phyloP scores from a whole-genome alignment of 2,888 invertebrate species.

The Ormyrus labotus region DNA sequence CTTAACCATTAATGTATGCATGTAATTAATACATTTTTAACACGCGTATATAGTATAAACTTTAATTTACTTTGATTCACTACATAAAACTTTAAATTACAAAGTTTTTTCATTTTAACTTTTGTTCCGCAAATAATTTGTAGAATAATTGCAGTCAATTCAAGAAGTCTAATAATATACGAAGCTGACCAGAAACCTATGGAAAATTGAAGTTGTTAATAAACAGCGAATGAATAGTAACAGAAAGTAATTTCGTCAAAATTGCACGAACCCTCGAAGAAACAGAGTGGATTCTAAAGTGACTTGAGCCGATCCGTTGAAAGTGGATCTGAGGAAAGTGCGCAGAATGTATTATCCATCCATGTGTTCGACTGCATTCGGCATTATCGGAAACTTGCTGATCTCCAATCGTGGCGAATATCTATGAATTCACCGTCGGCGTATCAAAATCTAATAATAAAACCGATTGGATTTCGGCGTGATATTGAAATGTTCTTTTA shows the following conservation, averaged over 20 bases:
- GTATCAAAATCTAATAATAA: slow-evolving; percentile 36
- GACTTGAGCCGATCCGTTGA: slow-evolving; percentile 12
- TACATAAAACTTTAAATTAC: too few relatives aligned
- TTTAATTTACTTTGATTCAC: too few relatives aligned
- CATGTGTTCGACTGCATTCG: slow-evolving; percentile 13
- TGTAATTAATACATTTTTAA: too few relatives aligned
- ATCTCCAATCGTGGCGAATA: background rate
- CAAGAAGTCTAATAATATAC: too few relatives aligned
- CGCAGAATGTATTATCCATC: slow-evolving; percentile 40
- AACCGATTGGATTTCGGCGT: slow-evolving; percentile 17
- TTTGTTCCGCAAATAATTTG: too few relatives aligned
- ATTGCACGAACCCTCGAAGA: slow-evolving; percentile 16
- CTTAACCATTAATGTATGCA: too few relatives aligned
- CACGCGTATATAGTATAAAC: too few relatives aligned
- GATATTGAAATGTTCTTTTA: background rate
- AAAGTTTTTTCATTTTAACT: too few relatives aligned
- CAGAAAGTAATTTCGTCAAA: background rate
- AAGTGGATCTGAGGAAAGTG: slow-evolving; percentile 32
- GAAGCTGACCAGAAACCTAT: background rate
- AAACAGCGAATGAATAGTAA: background rate
- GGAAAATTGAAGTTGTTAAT: background rate
- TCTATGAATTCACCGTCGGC: slow-evolving; percentile 9
- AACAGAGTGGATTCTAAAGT: slow-evolving; percentile 10
- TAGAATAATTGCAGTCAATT: too few relatives aligned
- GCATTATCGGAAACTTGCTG: slow-evolving; percentile 37